Evolutionary conservation across 2,113 vertebrate genomes (phyloP).

Genomic region (Theristicus caerulescens): DNA sequence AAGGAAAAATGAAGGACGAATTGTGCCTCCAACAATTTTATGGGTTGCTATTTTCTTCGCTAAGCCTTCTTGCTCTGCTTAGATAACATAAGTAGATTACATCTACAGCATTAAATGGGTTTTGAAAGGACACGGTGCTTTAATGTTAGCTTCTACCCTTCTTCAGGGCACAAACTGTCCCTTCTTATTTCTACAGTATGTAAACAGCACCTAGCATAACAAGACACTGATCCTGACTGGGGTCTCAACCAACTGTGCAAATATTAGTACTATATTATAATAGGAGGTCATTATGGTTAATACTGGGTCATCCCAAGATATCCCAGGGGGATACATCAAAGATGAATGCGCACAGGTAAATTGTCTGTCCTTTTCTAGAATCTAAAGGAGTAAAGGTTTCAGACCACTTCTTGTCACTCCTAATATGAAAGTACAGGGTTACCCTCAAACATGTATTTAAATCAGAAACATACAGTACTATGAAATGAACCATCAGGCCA

Average conservation of each 20-base stretch:
- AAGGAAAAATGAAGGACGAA: not conserved
- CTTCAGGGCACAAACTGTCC: not conserved
- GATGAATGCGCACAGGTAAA: not conserved
- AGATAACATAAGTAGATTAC: not conserved
- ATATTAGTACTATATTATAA: slow-evolving; percentile 51
- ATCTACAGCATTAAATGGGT: not conserved
- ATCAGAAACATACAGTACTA: slow-evolving; percentile 53
- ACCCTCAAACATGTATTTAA: slow-evolving; percentile 38
- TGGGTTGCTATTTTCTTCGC: not conserved
- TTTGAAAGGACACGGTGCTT: slow-evolving; percentile 28
- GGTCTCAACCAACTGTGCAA: slow-evolving; percentile 37
- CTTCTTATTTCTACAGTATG: not conserved
- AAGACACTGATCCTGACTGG: not conserved
- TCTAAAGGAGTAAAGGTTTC: not conserved
- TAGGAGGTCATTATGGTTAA: slow-evolving; percentile 10
- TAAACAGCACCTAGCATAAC: not conserved
- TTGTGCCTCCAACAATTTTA: not conserved
- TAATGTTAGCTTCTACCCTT: not conserved
- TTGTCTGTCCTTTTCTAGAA: not conserved
- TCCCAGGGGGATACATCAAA: not conserved
- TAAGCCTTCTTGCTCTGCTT: not conserved
- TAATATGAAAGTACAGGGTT: not conserved
- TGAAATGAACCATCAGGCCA: slow-evolving; percentile 57
- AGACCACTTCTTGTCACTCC: not conserved
- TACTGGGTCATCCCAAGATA: not conserved